These are phyloP conservation scores for Sphaeramia orbicularis DNA, from an alignment of 2,797 vertebrate genomes.

Conservation along the genomic window DNA sequence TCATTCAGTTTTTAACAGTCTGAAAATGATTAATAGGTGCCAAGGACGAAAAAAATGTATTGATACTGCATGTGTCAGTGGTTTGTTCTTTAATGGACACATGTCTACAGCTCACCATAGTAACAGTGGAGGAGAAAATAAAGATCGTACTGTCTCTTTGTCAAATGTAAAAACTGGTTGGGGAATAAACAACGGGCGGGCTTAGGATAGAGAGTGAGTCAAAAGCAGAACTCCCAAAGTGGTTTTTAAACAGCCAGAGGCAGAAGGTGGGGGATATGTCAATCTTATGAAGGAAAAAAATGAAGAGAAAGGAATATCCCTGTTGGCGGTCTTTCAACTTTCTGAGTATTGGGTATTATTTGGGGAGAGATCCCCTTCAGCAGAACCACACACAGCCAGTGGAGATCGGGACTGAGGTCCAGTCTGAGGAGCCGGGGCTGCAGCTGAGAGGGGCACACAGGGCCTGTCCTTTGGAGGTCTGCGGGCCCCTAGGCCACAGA, in stretches of 20 bases:
- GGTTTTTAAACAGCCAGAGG: slow-evolving; percentile 72
- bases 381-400: slow-evolving; percentile 82
- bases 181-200: slow-evolving; percentile 70
- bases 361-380: slow-evolving; percentile 74
- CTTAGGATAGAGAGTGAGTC: slow-evolving; percentile 70
- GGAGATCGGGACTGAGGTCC: slow-evolving; percentile 68
- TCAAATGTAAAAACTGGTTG: slow-evolving; percentile 74
- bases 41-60: slow-evolving; percentile 19
- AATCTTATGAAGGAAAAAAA: slow-evolving; percentile 73
- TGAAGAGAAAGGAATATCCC: slow-evolving; percentile 72
- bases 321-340: slow-evolving; percentile 71
- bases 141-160: slow-evolving; percentile 76
- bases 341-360: slow-evolving; percentile 69
- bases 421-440: slow-evolving; percentile 62
- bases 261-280: slow-evolving; percentile 74
- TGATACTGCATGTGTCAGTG: slow-evolving; percentile 33
- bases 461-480: slow-evolving; percentile 81
- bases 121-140: slow-evolving; percentile 64
- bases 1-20: slow-evolving; percentile 34
- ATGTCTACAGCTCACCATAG: slow-evolving; percentile 59
- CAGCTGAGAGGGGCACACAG: slow-evolving; percentile 72
- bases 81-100: slow-evolving; percentile 59
- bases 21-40: slow-evolving; percentile 53
- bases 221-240: slow-evolving; percentile 73
- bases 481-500: slow-evolving; percentile 77